Base-by-base conservation (phyloP, 2,888 invertebrate species). In the Meghimatium bilineatum region DNA sequence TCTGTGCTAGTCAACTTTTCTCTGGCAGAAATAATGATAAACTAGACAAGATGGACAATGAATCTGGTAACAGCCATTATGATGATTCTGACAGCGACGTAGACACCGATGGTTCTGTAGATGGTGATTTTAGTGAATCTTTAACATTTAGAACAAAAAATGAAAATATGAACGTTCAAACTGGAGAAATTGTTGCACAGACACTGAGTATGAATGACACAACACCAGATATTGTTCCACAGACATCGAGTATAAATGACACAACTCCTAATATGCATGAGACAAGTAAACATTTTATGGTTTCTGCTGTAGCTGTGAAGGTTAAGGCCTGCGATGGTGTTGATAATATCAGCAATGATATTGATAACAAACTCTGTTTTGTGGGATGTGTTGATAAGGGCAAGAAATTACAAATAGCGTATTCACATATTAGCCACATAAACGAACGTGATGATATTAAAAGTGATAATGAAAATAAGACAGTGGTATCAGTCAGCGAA, bases 51-150 rank as follows among this genome's bases (percentile, higher is more conserved):
- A 8, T 26, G 1, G 20, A 14, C n/a, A 36, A 14, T 5, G 49
- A 49, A 20, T 44, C 67, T 38, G 78, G 14, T 36, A 67, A 78
- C 26, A 67, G 12, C 44, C 20, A 67, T 66, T 29, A 20, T 38
- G 17, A 67, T 49, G 10, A 67, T 34, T 66, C 12, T 49, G 69
- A 67, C 38, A 67, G 38, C 49, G 69, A 79, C 67, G 49, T 36
- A 38, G 52, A 79, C 32, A 63, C 60, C n/a, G 67, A 79, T 67
- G 79, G 67, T 29, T 67, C 49, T 69, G 79, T 49, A 29, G 79
- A 69, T 69, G 79, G 49, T 79, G 80, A 76, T 66, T 52, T 36
- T 23, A 56, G 1, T 23, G 23, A 5, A 20, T 36, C 32, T 17
- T 8, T 72, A 26, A 29, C 67, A 26, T 32, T 34, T n/a, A 74